Evolutionary conservation across 2,888 invertebrate genomes (phyloP), one percentile per base, ranked within the genome.

Genomic region (Neocrepidodera transversa): DNA sequence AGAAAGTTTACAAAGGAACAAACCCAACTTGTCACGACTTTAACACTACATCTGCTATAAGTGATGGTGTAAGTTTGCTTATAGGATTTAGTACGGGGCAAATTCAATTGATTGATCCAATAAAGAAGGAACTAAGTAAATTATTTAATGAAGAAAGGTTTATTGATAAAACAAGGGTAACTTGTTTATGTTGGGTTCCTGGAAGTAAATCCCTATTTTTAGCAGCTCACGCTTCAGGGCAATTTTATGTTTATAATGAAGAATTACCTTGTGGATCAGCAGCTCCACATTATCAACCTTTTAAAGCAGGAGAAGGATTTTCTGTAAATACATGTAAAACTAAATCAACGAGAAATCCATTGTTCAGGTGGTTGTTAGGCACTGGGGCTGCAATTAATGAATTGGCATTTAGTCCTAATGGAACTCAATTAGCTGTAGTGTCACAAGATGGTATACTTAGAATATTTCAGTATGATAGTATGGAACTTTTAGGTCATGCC

Each of bases 1-100:
- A 98, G 80, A 92, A 97, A 79, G 90, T 96, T 76, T 99, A 99
- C 82, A 98, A 98, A 84, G 97, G 97, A 75, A 97, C 97, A 51
- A 96, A 94, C 82, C 99, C 98, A 13, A 99, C 98, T 18, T 97
- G 97, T 81, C 99, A 99, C 78, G 97, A 97, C 82, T 98, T 99
- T 81, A 98, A 98, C 84, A 86, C 87, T 49, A 85, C 88, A 67
- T 89, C 91, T 50, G 91, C 92, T 75, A 89, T 90, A 58, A 83
- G 86, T 11, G 94, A 95, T 62, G 91, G 91, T 79, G 92, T 95
- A 16, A 91, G 92, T 52, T 84, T 99, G 67, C 85, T 98, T 71
- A 95, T 99, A 74, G 99, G 99, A 58, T 98, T 99, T 83, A 95
- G 96, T 72, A 97, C 96, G 18, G 99, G 99, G 65, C 97, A 98